Conservation (phyloP, 2,113 vertebrate genomes). For the Callocephalon fimbriatum region DNA sequence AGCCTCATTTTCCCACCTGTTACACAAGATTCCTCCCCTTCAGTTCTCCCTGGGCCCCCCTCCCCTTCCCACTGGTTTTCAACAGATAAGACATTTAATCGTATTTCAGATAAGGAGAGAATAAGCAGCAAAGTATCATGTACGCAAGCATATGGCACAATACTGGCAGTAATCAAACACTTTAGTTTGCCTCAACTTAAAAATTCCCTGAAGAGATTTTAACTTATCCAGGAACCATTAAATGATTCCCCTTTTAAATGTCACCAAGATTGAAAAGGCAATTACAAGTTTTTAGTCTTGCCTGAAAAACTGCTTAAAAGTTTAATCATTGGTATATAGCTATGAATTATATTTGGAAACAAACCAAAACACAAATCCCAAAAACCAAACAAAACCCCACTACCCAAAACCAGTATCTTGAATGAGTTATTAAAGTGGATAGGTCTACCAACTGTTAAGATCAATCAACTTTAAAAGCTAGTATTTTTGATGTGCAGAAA, state of each 20-base stretch:
- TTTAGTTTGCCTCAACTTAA: background rate
- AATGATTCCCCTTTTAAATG: background rate
- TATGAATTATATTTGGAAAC: background rate
- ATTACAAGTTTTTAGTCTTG: background rate
- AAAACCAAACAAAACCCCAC: background rate
- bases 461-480: background rate
- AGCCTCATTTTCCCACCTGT: background rate
- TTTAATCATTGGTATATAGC: background rate
- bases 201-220: background rate
- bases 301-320: background rate
- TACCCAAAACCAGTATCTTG: background rate
- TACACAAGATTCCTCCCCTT: background rate
- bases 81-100: background rate
- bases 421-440: background rate
- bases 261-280: background rate
- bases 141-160: background rate
- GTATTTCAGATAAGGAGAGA: background rate
- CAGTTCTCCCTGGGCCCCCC: rapidly evolving
- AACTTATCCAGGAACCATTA: background rate
- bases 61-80: background rate
- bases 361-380: background rate
- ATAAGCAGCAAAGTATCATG: background rate
- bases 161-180: background rate
- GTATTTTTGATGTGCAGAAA: background rate
- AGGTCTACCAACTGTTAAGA: background rate